Conservation (phyloP, 2,113 vertebrate species). For the mouse (Mus musculus) region GRCm39 chr6:144142001-144142500, state of each 20-base stretch:
- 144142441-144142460: not conserved
- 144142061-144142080: constrained; percentile 1
- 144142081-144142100: not conserved
- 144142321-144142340: constrained; percentile 26
- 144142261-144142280: constrained; percentile 25
- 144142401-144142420: not conserved
- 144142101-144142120: not conserved
- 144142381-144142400: not conserved
- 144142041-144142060: not conserved
- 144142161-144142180: not conserved
- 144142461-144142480: constrained; percentile 28
- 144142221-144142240: not conserved
- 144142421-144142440: not conserved
- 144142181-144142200: not conserved
- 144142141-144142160: not conserved
- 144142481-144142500: constrained; percentile 1
- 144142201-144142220: constrained; percentile 6
- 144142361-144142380: too few relatives aligned
- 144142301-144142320: not conserved
- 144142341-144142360: not conserved
- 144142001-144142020: not conserved
- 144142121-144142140: constrained; percentile 1
- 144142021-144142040: not conserved
- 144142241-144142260: constrained; percentile 21
- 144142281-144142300: not conserved